Percentiles rank a stretch among this genome's conserved stretches.
phyloP scores from a whole-genome alignment of 23 tunicate genomes.

The Botrylloides violaceus region DNA sequence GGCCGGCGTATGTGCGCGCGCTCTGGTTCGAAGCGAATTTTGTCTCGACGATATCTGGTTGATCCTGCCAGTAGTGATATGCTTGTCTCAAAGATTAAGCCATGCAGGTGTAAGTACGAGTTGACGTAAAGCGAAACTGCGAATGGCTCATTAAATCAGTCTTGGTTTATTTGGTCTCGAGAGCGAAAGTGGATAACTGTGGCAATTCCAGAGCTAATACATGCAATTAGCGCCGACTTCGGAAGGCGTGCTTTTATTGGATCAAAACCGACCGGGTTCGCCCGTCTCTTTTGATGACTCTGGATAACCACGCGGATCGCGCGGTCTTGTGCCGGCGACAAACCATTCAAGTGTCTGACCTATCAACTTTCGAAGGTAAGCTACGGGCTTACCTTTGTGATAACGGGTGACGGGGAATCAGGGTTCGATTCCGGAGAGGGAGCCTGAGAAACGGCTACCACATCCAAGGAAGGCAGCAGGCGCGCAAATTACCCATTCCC shows the following conservation, averaged over 20 bases:
- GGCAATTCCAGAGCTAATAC: conserved; percentile 35
- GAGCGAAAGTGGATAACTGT: conserved; percentile 15
- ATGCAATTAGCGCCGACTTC: conserved; percentile 1
- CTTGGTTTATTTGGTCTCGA: conserved; percentile 13
- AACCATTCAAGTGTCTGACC: conserved; percentile 52
- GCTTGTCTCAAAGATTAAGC: conserved; percentile 44
- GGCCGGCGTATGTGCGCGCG: no score
- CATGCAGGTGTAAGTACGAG: conserved; percentile 33
- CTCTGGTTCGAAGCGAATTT: no score
- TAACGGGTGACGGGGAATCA: conserved; percentile 67
- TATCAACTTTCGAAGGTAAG: conserved; percentile 54
- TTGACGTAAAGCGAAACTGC: conserved; percentile 22
- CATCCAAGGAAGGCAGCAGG: conserved; percentile 84
- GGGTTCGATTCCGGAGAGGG: conserved; percentile 71
- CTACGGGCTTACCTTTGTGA: conserved; percentile 47
- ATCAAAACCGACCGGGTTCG: conserved; percentile 19
- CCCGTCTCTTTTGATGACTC: conserved; percentile 30
- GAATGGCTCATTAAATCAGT: conserved; percentile 35
- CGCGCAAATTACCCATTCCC: conserved; percentile 83
- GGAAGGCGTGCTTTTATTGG: conserved; percentile 20
- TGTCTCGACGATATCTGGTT: conserved; percentile 22
- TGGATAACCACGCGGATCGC: conserved; percentile 61
- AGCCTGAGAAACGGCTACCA: conserved; percentile 73
- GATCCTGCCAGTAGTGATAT: conserved; percentile 34
- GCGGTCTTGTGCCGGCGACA: conserved; percentile 52